Conservation (phyloP, 2,797 vertebrate species). For the Phrynocephalus forsythii region DNA sequence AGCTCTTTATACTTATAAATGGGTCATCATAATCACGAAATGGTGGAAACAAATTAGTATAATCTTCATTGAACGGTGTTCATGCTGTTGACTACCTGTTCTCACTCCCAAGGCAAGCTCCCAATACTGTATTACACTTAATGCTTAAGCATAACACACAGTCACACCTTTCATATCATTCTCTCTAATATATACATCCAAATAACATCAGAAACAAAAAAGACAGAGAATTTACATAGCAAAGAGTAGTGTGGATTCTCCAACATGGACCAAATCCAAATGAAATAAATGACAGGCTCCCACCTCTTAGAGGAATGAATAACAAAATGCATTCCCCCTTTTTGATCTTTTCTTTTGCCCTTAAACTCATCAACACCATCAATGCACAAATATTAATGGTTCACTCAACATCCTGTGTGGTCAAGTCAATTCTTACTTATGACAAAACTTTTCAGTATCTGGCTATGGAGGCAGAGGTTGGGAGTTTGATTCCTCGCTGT, state of each 20-base stretch:
- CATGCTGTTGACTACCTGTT: slow-evolving; percentile 19
- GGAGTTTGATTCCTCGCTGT: too few relatives aligned
- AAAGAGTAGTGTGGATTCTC: slow-evolving; percentile 1
- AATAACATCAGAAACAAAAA: slow-evolving; percentile 2
- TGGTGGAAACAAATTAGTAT: slow-evolving; percentile 28
- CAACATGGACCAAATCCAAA: neutral
- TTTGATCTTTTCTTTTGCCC: too few relatives aligned
- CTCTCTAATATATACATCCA: neutral
- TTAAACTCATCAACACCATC: neutral
- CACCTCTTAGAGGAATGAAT: neutral
- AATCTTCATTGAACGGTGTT: slow-evolving; percentile 5
- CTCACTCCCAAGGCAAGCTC: slow-evolving; percentile 27
- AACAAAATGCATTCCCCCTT: neutral
- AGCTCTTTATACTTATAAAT: slow-evolving; percentile 36
- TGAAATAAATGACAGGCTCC: neutral
- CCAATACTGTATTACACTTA: slow-evolving; percentile 28
- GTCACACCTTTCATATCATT: slow-evolving; percentile 25
- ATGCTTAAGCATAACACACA: slow-evolving; percentile 27
- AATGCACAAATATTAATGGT: neutral
- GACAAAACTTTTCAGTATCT: too few relatives aligned
- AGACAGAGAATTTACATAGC: neutral
- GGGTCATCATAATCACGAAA: slow-evolving; percentile 19
- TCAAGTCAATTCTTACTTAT: too few relatives aligned
- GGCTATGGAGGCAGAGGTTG: too few relatives aligned
- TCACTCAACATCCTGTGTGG: too few relatives aligned